phyloP scores from a whole-genome alignment of 2,797 vertebrate species.

The Eulemur albifrons region DNA sequence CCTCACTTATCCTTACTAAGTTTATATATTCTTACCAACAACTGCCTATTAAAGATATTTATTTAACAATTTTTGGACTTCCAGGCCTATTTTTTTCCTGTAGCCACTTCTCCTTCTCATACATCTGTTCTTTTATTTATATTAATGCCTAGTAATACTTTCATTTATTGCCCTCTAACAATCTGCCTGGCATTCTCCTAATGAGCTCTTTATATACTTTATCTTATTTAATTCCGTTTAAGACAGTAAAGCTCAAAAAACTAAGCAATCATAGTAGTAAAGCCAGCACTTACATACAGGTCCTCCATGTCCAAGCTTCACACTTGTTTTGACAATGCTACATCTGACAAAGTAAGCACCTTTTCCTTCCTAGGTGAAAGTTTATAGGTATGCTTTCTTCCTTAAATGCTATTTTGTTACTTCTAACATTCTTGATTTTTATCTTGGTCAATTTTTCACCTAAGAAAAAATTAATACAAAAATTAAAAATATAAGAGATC shows the following conservation, averaged over 20 bases:
- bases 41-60: slow-evolving; percentile 34
- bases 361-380: slow-evolving; percentile 1
- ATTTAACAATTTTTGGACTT: slow-evolving; percentile 32
- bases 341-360: neutral
- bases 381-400: neutral
- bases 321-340: neutral
- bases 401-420: slow-evolving; percentile 34
- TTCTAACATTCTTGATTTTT: slow-evolving; percentile 14
- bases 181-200: neutral
- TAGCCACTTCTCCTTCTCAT: neutral
- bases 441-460: slow-evolving; percentile 20
- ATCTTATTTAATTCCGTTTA: slow-evolving; percentile 21
- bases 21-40: neutral
- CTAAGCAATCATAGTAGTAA: neutral
- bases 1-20: slow-evolving; percentile 1
- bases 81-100: neutral
- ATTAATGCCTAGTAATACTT: slow-evolving; percentile 4
- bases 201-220: neutral
- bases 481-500: slow-evolving; percentile 40
- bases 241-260: neutral
- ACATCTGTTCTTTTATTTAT: slow-evolving; percentile 24
- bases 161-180: neutral
- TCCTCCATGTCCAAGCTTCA: neutral
- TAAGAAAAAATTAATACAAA: slow-evolving; percentile 23
- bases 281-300: neutral